These are phyloP conservation scores for Hippotragus niger DNA, from an alignment of 2,113 vertebrate species.

Conservation along the genomic window DNA sequence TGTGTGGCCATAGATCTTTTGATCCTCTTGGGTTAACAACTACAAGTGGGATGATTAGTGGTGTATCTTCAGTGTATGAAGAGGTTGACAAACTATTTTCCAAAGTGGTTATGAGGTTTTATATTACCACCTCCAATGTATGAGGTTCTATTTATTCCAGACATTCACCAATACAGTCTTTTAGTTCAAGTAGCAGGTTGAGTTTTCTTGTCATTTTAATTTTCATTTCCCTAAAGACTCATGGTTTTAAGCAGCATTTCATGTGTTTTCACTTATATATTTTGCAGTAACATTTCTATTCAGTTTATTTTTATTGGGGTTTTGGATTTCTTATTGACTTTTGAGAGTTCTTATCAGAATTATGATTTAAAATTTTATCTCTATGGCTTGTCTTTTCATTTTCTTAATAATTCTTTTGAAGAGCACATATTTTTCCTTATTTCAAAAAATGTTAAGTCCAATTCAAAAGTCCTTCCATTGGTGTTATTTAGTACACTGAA, in stretches of 20 bases:
- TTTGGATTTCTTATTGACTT: background rate
- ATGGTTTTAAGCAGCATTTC: background rate
- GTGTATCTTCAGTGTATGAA: background rate
- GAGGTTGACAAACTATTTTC: background rate
- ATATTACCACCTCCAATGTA: background rate
- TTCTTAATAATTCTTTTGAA: background rate
- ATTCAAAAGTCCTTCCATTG: background rate
- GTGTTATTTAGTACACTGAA: background rate
- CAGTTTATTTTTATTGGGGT: background rate
- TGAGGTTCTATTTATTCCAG: background rate
- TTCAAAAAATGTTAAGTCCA: background rate
- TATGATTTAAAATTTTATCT: background rate
- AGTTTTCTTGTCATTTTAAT: background rate
- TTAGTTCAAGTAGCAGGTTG: background rate
- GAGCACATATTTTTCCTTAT: background rate
- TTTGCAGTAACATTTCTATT: background rate
- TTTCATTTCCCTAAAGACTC: background rate
- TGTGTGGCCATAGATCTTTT: background rate
- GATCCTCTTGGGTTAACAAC: background rate
- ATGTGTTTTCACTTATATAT: background rate
- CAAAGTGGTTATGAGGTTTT: background rate
- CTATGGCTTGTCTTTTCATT: background rate
- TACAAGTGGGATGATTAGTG: background rate
- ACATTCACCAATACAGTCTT: background rate
- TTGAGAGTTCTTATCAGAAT: background rate